A percentile compares a stretch with the other conserved stretches of the same genome.
Conservation (phyloP, 2,888 invertebrate species). For the Chloromyia formosa region DNA sequence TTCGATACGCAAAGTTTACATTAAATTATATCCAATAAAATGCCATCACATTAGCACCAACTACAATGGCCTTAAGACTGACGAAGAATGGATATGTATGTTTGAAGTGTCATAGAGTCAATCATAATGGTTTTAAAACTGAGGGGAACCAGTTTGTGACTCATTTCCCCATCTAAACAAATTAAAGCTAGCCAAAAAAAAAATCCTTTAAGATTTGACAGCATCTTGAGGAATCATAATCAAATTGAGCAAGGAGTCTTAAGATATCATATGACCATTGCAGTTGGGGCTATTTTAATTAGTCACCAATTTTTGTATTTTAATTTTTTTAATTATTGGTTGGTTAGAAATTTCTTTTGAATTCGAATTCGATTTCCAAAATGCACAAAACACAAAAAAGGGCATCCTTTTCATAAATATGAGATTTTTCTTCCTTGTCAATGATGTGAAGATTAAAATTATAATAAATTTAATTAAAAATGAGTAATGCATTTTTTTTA, state of each 20-base stretch:
- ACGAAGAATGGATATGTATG: too few species aligned
- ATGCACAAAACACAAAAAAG: constrained; percentile 12
- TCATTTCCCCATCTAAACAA: too few species aligned
- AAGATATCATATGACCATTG: too few species aligned
- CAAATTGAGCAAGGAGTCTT: too few species aligned
- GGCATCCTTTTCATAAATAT: constrained; percentile 3
- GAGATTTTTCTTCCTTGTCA: neutral
- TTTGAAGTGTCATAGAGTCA: too few species aligned
- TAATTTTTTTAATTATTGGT: neutral
- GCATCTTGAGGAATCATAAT: too few species aligned
- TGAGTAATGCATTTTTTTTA: constrained; percentile 1
- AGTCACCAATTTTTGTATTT: constrained; percentile 37
- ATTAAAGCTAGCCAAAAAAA: too few species aligned
- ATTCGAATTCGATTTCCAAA: constrained; percentile 24
- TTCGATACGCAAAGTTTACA: neutral
- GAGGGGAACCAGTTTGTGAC: too few species aligned
- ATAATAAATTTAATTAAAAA: neutral
- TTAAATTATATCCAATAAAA: constrained; percentile 6
- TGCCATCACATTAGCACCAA: neutral
- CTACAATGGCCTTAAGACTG: too few species aligned
- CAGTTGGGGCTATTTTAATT: constrained; percentile 11
- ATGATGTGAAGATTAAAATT: constrained; percentile 1
- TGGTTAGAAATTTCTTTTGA: constrained; percentile 31
- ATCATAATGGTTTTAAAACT: too few species aligned
- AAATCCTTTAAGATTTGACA: too few species aligned